These are phyloP conservation scores for Rhagophthalmus giganteus DNA, from an alignment of 2,888 invertebrate genomes.

Conservation along the genomic window DNA sequence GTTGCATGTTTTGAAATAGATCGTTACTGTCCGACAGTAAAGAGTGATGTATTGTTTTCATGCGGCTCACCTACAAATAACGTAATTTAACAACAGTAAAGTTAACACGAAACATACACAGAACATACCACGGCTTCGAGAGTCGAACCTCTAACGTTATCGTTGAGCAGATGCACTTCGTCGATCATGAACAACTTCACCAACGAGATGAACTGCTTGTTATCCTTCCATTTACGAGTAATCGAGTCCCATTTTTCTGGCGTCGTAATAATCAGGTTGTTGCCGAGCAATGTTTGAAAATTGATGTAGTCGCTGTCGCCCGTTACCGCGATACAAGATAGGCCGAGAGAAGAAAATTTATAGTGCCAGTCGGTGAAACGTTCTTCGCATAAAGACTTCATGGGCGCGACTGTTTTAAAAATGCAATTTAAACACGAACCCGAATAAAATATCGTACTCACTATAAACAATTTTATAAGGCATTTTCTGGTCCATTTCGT, in stretches of 20 bases:
- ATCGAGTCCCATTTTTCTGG: slow-evolving; percentile 86
- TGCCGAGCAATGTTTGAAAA: slow-evolving; percentile 53
- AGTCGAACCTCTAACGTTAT: slow-evolving; percentile 71
- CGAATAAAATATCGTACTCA: no score
- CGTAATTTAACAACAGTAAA: not conserved
- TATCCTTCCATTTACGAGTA: slow-evolving; percentile 74
- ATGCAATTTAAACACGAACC: no score
- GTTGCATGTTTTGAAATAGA: slow-evolving; percentile 3
- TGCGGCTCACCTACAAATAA: slow-evolving; percentile 58
- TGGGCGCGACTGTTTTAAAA: slow-evolving; percentile 72
- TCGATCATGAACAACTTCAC: slow-evolving; percentile 74
- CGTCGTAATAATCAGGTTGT: slow-evolving; percentile 74
- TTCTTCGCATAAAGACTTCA: slow-evolving; percentile 78
- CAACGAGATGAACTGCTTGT: slow-evolving; percentile 62
- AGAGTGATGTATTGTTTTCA: slow-evolving; percentile 70
- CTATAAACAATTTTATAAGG: slow-evolving; percentile 75
- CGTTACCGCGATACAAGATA: slow-evolving; percentile 71
- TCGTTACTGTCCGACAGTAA: not conserved
- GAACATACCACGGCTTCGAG: slow-evolving; percentile 74
- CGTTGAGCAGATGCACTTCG: slow-evolving; percentile 78
- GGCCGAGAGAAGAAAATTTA: slow-evolving; percentile 66
- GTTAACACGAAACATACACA: not conserved
- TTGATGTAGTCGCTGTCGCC: slow-evolving; percentile 74
- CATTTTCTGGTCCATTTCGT: slow-evolving; percentile 51
- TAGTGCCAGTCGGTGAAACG: slow-evolving; percentile 70